Conservation (phyloP, 2,113 vertebrate species). For the Urocitellus parryii region DNA sequence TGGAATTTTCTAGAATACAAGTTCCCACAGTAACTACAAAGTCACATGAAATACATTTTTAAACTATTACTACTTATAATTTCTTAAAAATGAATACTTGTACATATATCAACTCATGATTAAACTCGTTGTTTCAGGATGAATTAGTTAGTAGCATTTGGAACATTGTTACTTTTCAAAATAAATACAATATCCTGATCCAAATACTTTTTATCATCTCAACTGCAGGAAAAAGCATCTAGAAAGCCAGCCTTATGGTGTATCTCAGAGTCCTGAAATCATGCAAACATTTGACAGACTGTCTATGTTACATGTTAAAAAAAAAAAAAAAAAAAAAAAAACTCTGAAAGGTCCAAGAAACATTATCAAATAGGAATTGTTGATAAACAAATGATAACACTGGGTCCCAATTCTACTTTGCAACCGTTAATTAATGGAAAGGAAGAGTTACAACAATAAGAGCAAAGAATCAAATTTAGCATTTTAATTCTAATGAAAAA, state of each 20-base stretch:
- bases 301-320: neutral
- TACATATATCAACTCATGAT: constrained; percentile 31
- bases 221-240: neutral
- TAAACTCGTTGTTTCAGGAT: neutral
- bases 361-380: neutral
- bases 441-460: neutral
- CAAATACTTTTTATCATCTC: neutral
- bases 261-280: neutral
- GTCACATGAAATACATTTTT: neutral
- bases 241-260: neutral
- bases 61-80: constrained; percentile 8
- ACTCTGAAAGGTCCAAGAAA: neutral
- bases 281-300: neutral
- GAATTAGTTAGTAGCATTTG: neutral
- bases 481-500: neutral
- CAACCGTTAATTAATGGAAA: neutral
- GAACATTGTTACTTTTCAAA: neutral
- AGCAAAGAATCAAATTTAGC: neutral
- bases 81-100: neutral
- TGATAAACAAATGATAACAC: neutral
- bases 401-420: neutral
- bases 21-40: constrained; percentile 58
- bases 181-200: neutral
- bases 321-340: neutral
- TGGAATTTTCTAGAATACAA: constrained; percentile 38